Conservation (phyloP, 2,888 invertebrate genomes). For the Ophonus ardosiacus region DNA sequence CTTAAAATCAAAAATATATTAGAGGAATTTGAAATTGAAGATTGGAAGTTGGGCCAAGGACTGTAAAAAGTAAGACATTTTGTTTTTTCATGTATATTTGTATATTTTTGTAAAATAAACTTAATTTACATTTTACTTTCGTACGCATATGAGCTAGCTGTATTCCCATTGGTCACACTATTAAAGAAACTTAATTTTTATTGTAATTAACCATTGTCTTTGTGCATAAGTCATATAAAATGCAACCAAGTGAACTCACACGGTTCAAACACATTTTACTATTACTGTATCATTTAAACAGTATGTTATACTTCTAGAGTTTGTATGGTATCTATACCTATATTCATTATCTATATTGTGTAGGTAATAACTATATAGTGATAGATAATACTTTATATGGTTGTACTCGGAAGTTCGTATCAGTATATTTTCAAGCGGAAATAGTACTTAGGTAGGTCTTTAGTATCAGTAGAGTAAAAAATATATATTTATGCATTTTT, state of each 20-base stretch:
- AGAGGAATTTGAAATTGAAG: no score
- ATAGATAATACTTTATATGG: background rate
- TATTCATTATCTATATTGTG: background rate
- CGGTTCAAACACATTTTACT: background rate
- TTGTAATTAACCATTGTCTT: slow-evolving; percentile 50
- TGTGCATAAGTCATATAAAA: slow-evolving; percentile 23
- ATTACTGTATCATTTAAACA: background rate
- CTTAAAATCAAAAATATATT: no score
- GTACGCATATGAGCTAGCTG: no score
- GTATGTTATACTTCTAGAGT: no score
- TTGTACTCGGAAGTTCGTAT: background rate
- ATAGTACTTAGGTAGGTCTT: background rate
- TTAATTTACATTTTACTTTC: no score
- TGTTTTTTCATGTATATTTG: no score
- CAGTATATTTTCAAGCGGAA: background rate
- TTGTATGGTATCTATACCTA: background rate
- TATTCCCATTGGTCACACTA: slow-evolving; percentile 38
- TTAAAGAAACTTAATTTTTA: slow-evolving; percentile 46
- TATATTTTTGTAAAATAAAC: no score
- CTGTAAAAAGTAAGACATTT: no score
- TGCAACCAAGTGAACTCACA: background rate
- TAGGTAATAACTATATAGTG: background rate
- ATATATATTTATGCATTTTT: background rate
- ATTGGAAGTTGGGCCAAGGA: no score
- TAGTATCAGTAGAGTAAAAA: background rate